A percentile compares a stretch with the other conserved stretches of the same genome.
Conservation (phyloP, 2,113 vertebrate species). For the Tautogolabrus adspersus region DNA sequence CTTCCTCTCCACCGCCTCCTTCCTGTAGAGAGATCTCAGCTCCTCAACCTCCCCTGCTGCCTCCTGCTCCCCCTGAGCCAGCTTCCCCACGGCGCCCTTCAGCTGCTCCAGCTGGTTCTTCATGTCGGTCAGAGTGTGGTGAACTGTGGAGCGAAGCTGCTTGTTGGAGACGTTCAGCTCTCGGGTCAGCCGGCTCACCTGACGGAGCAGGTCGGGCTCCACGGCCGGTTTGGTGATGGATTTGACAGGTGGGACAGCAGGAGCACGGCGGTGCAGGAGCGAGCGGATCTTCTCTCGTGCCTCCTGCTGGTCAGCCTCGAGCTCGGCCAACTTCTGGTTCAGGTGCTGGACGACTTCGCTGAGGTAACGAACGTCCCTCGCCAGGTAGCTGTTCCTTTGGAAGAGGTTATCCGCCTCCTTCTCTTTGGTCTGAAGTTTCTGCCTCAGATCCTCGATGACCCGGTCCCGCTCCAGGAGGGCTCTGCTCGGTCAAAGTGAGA, state of each 20-base stretch:
- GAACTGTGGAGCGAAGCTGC: constrained; percentile 58
- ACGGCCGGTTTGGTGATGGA: constrained; percentile 10
- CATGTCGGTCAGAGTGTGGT: constrained; percentile 60
- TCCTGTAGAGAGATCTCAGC: constrained; percentile 67
- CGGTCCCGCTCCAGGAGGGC: constrained; percentile 69
- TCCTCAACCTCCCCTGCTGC: constrained; percentile 56
- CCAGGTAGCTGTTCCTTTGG: constrained; percentile 70
- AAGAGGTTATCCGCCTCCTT: constrained; percentile 64
- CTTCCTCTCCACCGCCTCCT: constrained; percentile 72
- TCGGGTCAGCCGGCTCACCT: constrained; percentile 49
- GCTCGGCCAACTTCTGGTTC: constrained; percentile 67
- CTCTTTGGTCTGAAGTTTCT: constrained; percentile 66
- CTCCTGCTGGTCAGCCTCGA: constrained; percentile 70
- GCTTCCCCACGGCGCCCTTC: constrained; percentile 8
- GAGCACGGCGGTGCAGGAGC: constrained; percentile 31
- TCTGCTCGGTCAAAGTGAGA: constrained; percentile 36
- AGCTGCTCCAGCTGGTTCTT: constrained; percentile 63
- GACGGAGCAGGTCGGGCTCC: constrained; percentile 47
- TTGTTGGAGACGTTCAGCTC: constrained; percentile 74
- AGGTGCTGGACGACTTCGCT: constrained; percentile 60
- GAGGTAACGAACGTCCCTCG: constrained; percentile 55
- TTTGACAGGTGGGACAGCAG: not conserved
- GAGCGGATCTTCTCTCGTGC: constrained; percentile 64
- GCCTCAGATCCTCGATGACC: constrained; percentile 68
- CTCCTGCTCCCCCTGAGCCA: constrained; percentile 45